phyloP scores from a whole-genome alignment of 2,797 vertebrate species.

The Aselliscus stoliczkanus region DNA sequence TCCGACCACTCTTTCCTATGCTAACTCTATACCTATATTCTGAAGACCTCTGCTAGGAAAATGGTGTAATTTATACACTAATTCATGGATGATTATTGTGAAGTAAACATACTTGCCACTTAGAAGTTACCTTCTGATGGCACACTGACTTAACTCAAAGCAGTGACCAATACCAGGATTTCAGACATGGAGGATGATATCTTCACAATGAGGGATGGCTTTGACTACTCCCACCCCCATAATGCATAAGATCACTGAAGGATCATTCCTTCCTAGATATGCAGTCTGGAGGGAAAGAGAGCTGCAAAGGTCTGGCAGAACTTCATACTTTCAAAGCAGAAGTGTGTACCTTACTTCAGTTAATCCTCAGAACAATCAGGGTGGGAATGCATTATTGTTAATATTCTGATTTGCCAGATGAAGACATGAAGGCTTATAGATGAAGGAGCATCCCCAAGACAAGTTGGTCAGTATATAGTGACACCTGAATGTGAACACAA shows the following conservation, averaged over 20 bases:
- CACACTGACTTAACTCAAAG: neutral
- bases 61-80: neutral
- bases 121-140: neutral
- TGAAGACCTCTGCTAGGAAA: constrained; percentile 3
- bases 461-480: neutral
- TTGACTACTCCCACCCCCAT: neutral
- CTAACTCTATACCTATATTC: neutral
- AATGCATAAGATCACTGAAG: neutral
- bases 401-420: neutral
- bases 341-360: neutral
- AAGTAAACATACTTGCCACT: neutral
- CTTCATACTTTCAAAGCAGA: neutral
- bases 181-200: neutral
- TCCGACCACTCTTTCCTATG: neutral
- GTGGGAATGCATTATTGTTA: neutral
- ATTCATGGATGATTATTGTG: neutral
- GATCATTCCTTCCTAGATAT: neutral
- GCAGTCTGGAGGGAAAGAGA: neutral
- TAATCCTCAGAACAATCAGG: neutral
- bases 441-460: neutral
- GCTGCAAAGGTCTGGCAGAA: neutral
- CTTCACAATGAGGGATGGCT: neutral
- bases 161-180: neutral
- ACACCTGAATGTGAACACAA: neutral
- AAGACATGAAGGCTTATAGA: neutral